Evolutionary conservation across 2,113 vertebrate genomes (phyloP), one percentile per base, ranked within the genome.

Genomic region (Saimiri boliviensis): DNA sequence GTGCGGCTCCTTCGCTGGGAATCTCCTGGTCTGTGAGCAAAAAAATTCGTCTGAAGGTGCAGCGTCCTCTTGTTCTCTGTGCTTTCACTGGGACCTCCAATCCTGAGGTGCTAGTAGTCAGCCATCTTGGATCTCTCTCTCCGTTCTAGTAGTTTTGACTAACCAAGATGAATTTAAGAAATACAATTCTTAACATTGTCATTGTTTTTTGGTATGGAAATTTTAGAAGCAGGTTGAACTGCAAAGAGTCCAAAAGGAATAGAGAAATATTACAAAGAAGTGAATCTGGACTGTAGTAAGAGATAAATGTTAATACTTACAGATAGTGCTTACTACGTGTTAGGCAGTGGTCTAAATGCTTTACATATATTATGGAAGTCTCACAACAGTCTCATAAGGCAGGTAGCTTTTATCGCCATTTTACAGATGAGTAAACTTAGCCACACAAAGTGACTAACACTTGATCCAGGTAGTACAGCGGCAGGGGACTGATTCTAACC

Each of bases 391-490:
- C 30, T 47, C 66, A 3, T 92, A 49, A 84, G 58, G 47, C 63
- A 12, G 23, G 14, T 89, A 81, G 79, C 42, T 86, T 87, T 74
- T 92, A 73, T 68, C 17, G 86, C 52, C 88, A 88, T 93, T 93
- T 93, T 96, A 70, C 20, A 86, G 73, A 71, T 82, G 80, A 94
- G 45, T 91, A 95, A 86, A 96, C 54, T 77, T 77, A 95, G 70
- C 76, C 27, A 56, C 20, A n/a, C 20, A 94, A 58, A 47, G 14
- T 49, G 13, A 52, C 14, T 86, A 60, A 86, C 86, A 80, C 19
- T 54, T 80, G 40, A 74, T 87, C 37, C 42, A 56, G 45, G 66
- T 80, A 76, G 63, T 77, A 14, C 2, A 80, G 40, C 63, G 68
- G 37, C 30, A 91, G 86, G 84, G 54, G 8, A 12, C 23, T 76